These are phyloP conservation scores for Heloderma charlesbogerti DNA, from an alignment of 2,113 vertebrate species.

Conservation along the genomic window DNA sequence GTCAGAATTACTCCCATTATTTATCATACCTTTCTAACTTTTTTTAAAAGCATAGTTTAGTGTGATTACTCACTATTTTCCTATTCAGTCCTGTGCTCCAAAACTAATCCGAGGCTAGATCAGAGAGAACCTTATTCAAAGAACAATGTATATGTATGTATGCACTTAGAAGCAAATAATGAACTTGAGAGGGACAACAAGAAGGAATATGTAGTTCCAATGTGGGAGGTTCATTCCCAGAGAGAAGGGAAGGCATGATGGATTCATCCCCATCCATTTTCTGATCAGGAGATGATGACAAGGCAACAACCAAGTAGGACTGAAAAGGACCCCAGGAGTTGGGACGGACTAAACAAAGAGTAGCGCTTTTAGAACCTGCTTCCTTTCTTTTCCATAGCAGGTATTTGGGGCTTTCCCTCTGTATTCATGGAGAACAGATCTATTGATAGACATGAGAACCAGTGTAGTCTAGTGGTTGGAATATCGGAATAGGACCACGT, in stretches of 20 bases:
- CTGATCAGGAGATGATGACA: background rate
- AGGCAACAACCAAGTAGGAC: background rate
- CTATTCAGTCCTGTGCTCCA: background rate
- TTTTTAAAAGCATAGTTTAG: background rate
- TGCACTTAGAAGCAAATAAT: background rate
- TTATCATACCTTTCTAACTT: conserved; percentile 8
- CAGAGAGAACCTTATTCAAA: background rate
- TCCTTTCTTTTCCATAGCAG: background rate
- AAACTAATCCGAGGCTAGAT: background rate
- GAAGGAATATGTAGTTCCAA: background rate
- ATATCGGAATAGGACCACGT: background rate
- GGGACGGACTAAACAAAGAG: background rate
- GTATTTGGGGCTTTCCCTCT: background rate
- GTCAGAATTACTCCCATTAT: background rate
- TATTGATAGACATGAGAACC: too few species aligned
- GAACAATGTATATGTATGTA: background rate
- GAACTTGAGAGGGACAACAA: background rate
- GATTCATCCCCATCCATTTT: background rate
- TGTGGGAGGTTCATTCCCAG: background rate
- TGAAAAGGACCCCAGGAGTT: background rate
- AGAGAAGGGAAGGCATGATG: background rate
- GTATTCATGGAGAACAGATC: too few species aligned
- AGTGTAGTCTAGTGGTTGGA: background rate
- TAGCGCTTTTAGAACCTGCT: background rate
- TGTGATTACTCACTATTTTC: background rate